Percentiles rank a stretch among this genome's conserved stretches.
Conservation (phyloP, 2,888 invertebrate genomes). For the Acanthosoma haemorrhoidale region DNA sequence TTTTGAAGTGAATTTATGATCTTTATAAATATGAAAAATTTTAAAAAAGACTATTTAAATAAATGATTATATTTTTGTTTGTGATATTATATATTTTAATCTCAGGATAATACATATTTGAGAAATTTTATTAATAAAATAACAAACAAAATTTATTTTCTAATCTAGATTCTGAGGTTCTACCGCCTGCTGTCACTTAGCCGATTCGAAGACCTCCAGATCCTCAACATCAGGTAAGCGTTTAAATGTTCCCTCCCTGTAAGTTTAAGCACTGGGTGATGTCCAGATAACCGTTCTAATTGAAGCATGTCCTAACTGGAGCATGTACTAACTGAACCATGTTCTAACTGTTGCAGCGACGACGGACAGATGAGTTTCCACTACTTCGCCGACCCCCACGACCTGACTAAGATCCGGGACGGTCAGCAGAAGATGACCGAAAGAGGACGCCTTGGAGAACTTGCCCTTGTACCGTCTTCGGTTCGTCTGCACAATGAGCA, state of each 20-base stretch:
- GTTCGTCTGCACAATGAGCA: conserved; percentile 64
- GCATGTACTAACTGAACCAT: too few relatives aligned
- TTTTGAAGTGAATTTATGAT: too few relatives aligned
- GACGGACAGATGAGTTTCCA: conserved; percentile 47
- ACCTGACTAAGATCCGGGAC: conserved; percentile 52
- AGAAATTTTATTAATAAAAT: too few relatives aligned
- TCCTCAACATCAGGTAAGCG: conserved; percentile 65
- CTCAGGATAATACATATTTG: too few relatives aligned
- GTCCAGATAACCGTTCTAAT: too few relatives aligned
- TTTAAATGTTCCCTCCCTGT: conserved; percentile 39
- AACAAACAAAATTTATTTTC: conserved; percentile 28
- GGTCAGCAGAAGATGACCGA: conserved; percentile 57
- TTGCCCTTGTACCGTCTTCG: conserved; percentile 59
- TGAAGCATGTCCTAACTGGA: too few relatives aligned
- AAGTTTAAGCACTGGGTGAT: too few relatives aligned
- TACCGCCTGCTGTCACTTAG: conserved; percentile 61
- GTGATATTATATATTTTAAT: too few relatives aligned
- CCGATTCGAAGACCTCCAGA: conserved; percentile 57
- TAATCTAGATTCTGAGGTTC: conserved; percentile 59
- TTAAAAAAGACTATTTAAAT: too few relatives aligned
- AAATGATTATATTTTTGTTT: too few relatives aligned
- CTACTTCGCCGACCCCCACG: conserved; percentile 50
- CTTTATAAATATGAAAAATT: too few relatives aligned
- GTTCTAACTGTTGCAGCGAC: conserved; percentile 40
- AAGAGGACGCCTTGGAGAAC: conserved; percentile 56